Base-by-base conservation (phyloP, 1,140 invertebrate species). In the Lerema accius region DNA sequence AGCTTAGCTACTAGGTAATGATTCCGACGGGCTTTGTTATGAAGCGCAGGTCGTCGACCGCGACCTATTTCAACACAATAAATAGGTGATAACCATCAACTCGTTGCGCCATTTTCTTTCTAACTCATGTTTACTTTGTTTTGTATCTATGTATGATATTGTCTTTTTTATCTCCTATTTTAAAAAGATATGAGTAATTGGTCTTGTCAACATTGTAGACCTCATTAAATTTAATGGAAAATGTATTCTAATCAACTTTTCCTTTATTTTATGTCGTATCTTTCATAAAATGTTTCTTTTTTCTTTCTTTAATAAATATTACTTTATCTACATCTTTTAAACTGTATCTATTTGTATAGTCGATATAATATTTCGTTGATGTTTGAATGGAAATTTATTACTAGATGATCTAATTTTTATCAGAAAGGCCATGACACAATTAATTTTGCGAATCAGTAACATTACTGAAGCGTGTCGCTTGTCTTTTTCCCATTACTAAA, bases 21-120 rank as follows among this genome's bases (percentile, higher is more conserved):
- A 32, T 49, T 56, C 49, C 49, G 39, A 32, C 17, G 49, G 13
- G 42, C 42, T 64, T 66, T 51, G 56, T 63, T 63, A 63, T 46
- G 49, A 55, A 26, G 35, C 50, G 42, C 45, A 55, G 80, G 74
- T 77, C 80, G 59, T 64, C 71, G 80, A 77, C 80, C 78, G 73
- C 59, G 76, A 77, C 83, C 80, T 76, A 81, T 82, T 82, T 84
- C 72, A 76, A 77, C 67, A 71, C 67, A 75, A 75, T 75, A 74
- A 81, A 79, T 81, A 75, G 73, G 62, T 74, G 78, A 67, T 82
- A 78, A 77, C 69, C 73, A 76, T 79, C 73, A 71, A 55, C 66
- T 74, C 59, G 66, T 46, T 46, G 37, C n/a, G 37, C 9, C 37
- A 40, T 15, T 40, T 40, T 32, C 4, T 32, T 32, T 32, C 28